Conservation (phyloP, 2,797 vertebrate genomes). For the Eremophila alpestris region DNA sequence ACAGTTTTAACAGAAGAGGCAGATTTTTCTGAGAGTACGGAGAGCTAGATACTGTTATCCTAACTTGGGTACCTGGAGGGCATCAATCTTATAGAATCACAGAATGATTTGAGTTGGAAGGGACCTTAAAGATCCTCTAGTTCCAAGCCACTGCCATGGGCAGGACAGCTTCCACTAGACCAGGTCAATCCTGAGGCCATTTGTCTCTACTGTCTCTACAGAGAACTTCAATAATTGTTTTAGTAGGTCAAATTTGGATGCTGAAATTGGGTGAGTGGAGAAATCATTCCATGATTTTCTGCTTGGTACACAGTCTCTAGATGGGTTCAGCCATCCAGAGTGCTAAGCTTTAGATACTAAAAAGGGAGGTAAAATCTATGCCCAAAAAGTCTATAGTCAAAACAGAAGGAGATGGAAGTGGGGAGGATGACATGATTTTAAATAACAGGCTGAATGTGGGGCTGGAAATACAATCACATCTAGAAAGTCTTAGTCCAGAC, state of each 20-base stretch:
- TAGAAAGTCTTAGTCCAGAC: not conserved
- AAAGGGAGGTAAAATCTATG: not conserved
- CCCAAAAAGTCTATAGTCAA: not conserved
- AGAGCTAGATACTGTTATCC: not conserved
- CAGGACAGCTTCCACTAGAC: not conserved
- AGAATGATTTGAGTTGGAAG: not conserved
- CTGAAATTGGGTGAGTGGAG: not conserved
- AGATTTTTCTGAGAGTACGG: not conserved
- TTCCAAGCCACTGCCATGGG: rapidly evolving
- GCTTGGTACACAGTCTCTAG: not conserved
- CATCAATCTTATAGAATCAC: not conserved
- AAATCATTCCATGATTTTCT: not conserved
- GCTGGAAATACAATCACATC: not conserved
- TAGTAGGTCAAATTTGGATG: not conserved
- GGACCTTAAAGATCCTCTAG: not conserved
- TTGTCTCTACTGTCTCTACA: not conserved
- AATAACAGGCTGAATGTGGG: not conserved
- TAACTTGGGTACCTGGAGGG: not conserved
- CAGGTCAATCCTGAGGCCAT: not conserved
- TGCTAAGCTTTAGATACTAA: not conserved
- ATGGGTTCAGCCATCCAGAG: not conserved
- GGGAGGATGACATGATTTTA: not conserved
- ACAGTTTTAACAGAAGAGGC: not conserved
- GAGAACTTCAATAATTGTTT: not conserved
- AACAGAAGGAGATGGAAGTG: not conserved